phyloP scores from a whole-genome alignment of 2,888 invertebrate species.

The Galerucella calmariensis region DNA sequence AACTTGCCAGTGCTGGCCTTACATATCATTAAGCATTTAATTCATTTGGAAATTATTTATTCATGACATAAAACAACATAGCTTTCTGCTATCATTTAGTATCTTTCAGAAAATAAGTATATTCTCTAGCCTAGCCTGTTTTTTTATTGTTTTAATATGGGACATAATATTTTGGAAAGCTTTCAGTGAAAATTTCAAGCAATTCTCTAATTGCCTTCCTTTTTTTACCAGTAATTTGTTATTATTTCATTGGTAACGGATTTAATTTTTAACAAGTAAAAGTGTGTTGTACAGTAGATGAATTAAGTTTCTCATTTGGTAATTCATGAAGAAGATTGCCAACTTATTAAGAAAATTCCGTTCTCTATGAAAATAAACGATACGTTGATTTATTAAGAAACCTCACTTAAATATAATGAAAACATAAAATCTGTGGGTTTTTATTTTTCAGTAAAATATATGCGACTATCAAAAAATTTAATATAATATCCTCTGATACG shows the following conservation, averaged over 20 bases:
- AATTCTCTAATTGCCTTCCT: no score
- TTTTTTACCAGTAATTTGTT: no score
- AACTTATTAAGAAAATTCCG: not conserved
- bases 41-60: no score
- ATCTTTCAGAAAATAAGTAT: no score
- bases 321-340: not conserved
- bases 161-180: no score
- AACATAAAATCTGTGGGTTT: constrained; percentile 11
- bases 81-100: no score
- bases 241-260: not conserved
- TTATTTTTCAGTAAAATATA: constrained; percentile 17
- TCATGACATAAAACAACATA: no score
- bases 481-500: constrained; percentile 31
- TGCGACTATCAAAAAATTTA: constrained; percentile 35
- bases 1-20: no score
- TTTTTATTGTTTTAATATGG: no score
- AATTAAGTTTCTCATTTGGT: not conserved
- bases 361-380: not conserved
- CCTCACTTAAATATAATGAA: not conserved
- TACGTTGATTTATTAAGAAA: not conserved
- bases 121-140: no score
- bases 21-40: no score
- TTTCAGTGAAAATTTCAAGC: no score
- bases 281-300: not conserved
- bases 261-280: not conserved